Evolutionary conservation across 1,140 invertebrate genomes (phyloP), one percentile per base, ranked within the genome.

Genomic region (Bombus balteatus): DNA sequence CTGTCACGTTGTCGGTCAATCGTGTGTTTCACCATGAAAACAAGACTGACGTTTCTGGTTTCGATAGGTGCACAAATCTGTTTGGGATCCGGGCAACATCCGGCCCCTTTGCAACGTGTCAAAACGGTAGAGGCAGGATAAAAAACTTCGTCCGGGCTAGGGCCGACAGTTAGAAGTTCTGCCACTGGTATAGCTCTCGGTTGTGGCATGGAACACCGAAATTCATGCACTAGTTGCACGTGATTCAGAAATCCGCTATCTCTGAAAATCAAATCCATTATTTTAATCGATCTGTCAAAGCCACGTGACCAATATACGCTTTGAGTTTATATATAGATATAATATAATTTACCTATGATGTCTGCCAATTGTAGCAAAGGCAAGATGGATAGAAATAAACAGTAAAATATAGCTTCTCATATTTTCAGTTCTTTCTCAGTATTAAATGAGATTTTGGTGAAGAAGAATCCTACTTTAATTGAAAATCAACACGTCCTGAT

Each of bases 121-220:
- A 95, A 88, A 22, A 95, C 95, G 15, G 95, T 95, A 32, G 93
- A 93, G 0, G 90, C 41, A 0, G 95, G 95, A 89, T 94, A 93
- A 84, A 95, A 95, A 73, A 93, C 87, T 74, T 95, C 94, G 65
- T 94, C 94, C 3, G 92, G 88, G 84, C 89, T 92, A 5, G 93
- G 94, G 15, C 94, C 94, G 74, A 92, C 87, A 10, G 91, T 90
- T 18, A 95, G 82, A 47, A 95, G 88, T 74, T 95, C 93, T 80
- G 81, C 89, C 25, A 94, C 89, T 10, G 90, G 88, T n/a, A 95
- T 88, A 13, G 94, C 94, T 47, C 94, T 90, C 28, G 92, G 87
- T 81, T 95, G 94, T 2, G 94, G 94, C 43, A 88, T 39, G 0
- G 92, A 92, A 75, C 94, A 95, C 39, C 80, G 87, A 83, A 94